Base-by-base conservation (phyloP, 1,140 invertebrate genomes). In the Ips nitidus region DNA sequence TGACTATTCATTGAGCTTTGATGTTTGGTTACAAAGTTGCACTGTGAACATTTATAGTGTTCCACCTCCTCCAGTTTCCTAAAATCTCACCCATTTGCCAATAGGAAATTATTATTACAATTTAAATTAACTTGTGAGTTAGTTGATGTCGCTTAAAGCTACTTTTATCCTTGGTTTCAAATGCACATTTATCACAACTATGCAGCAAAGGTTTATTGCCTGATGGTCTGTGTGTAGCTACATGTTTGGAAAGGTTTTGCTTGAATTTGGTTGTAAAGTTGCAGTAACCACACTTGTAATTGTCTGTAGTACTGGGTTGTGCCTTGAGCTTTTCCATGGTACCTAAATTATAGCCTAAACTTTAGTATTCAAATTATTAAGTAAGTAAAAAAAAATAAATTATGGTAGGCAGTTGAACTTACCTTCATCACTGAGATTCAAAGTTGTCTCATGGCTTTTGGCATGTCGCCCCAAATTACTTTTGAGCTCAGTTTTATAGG, bases 1-100 rank as follows among this genome's bases (percentile, higher is more conserved):
- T 66, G 64, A 50, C 58, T 66, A 40, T 57, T 57, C 1, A 58
- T 39, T 3, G 64, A 66, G 41, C 57, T 3, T 50, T 58, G 64
- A 47, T 66, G 64, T 36, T 66, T 66, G 0, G 64, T 66, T 1
- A 66, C 45, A 58, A 66, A 66, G 47, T 58, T 66, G 43, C 64
- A 66, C 7, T 39, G 8, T 2, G 42, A n/a, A 50, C 64, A 66
- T 39, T 58, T 66, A 39, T 47, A 66, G 40, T 66, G 64, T 41
- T 66, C 64, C 8, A 66, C 63, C 56, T 66, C 63, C 22, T 66
- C 63, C 37, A 66, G n/a, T 4, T 41, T 50, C 41, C 63, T 66
- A 42, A 58, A 52, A 58, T 8, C 22, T n/a, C 43, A 42, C 7
- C 5, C 2, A n/a, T 4, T 42, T 60, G 8, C 39, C 8, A 2